Base-by-base conservation (phyloP, 1,140 invertebrate species). In the Ooceraea biroi region DNA sequence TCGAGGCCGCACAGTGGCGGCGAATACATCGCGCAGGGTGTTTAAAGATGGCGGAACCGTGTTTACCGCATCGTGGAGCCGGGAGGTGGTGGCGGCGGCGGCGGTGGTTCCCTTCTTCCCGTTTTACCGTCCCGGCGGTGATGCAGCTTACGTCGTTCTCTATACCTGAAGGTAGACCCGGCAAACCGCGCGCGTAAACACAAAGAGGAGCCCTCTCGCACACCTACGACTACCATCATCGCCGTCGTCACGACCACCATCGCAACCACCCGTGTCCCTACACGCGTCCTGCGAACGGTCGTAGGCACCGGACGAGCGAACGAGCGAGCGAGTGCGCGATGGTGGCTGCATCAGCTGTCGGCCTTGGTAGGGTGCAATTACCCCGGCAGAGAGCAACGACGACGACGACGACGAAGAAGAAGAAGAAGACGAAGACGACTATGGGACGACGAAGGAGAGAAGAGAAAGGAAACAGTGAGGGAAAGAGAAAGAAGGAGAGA, bases 291-390 rank as follows among this genome's bases (percentile, higher is more conserved):
- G 76, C 52, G 57, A 80, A 80, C 65, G 63, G n/a, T 80, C 50
- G 50, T 80, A 69, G 48, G 91, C 84, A 44, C n/a, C 30, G 65
- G n/a, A n/a, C 44, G 66, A 36, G 36, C 36, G 36, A 36, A 7
- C 36, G 36, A 36, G 36, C 55, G 85, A n/a, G n/a, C n/a, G n/a
- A n/a, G n/a, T 57, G 65, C 55, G 66, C 78, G 82, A 72, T 84
- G 87, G 80, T 91, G 90, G 89, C 92, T 92, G 93, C 93, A 94
- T 94, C 94, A 94, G 94, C 93, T 94, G 94, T 93, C 93, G 93
- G 91, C 94, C 93, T 94, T 94, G 93, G 93, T 92, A 93, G 93
- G 93, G 93, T 94, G 92, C 93, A 93, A 94, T 94, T 94, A 94
- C 93, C 93, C 91, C 93, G 91, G 85, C 92, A 88, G 87, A 88